Evolutionary conservation across 1,140 invertebrate genomes (phyloP), one percentile per base, ranked within the genome.

Genomic region (Ruditapes philippinarum): DNA sequence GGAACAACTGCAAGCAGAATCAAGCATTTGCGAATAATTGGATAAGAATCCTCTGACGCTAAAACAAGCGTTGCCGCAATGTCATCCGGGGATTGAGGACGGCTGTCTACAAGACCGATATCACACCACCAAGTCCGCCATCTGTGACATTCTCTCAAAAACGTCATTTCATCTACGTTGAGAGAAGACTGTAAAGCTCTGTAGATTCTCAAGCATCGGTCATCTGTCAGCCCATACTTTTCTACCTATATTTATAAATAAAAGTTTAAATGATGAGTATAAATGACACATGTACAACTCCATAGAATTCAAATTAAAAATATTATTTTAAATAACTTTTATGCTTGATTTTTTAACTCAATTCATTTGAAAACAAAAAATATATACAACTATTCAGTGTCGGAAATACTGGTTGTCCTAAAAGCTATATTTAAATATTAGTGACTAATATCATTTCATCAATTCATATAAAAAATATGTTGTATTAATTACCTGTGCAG

Each of bases 111-210:
- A 70, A 70, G 36, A 31, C 17, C 33, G 17, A 28, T 14, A 28
- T 70, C 65, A 31, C 17, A 31, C 65, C 65, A 70, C 65, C 65
- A 70, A 70, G 31, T 70, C 4, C 65, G 65, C 65, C 65, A 70
- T 40, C 65, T 70, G 17, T 14, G 17, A 70, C 65, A 70, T 70
- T 70, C 65, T 28, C 65, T 70, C 36, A 70, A 40, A 70, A 70
- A 70, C 31, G 65, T 70, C 65, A 28, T 28, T 28, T 70, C 28
- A 28, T 70, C 65, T 11, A 70, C 65, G 65, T 70, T 28, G 11
- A 70, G 33, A 70, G 11, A 31, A 36, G 65, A 5, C 36, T 40
- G 65, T 36, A 70, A 5, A 14, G 17, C 65, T 70, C 65, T 40
- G 60, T 9, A 62, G 5, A 62, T 5, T 62, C 22, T 22, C 19